phyloP scores from a whole-genome alignment of 1,140 invertebrate genomes.

The Rhyacophila brunnea region DNA sequence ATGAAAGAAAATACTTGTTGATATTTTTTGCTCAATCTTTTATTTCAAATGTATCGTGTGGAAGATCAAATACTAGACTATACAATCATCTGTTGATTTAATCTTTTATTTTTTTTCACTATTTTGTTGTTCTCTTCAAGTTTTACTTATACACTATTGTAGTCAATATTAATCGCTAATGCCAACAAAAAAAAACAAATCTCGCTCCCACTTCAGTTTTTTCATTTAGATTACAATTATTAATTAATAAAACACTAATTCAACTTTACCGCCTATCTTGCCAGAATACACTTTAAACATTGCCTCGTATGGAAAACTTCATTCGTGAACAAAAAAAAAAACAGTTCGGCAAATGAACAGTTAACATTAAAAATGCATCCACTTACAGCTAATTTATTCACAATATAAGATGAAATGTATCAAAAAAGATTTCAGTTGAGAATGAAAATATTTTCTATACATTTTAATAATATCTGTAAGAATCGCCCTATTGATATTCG shows the following conservation, averaged over 20 bases:
- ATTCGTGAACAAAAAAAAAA: constrained; percentile 4
- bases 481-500: too few relatives aligned
- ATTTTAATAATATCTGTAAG: too few relatives aligned
- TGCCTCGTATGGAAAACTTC: constrained; percentile 1
- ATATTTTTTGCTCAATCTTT: constrained; percentile 24
- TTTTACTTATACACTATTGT: constrained; percentile 16
- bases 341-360: not conserved
- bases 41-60: constrained; percentile 30
- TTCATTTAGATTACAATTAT: constrained; percentile 9
- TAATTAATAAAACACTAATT: constrained; percentile 21
- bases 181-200: constrained; percentile 9
- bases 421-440: too few relatives aligned
- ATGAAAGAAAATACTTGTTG: not conserved
- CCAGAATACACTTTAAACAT: constrained; percentile 7
- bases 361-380: too few relatives aligned
- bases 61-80: constrained; percentile 32
- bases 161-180: constrained; percentile 28
- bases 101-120: constrained; percentile 16
- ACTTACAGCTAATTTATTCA: too few relatives aligned
- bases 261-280: not conserved
- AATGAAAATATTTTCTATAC: too few relatives aligned
- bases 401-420: too few relatives aligned
- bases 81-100: constrained; percentile 23
- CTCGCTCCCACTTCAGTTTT: constrained; percentile 1
- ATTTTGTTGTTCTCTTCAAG: constrained; percentile 22